Base-by-base conservation (phyloP, 2,113 vertebrate genomes). In the Tyrannus savana region DNA sequence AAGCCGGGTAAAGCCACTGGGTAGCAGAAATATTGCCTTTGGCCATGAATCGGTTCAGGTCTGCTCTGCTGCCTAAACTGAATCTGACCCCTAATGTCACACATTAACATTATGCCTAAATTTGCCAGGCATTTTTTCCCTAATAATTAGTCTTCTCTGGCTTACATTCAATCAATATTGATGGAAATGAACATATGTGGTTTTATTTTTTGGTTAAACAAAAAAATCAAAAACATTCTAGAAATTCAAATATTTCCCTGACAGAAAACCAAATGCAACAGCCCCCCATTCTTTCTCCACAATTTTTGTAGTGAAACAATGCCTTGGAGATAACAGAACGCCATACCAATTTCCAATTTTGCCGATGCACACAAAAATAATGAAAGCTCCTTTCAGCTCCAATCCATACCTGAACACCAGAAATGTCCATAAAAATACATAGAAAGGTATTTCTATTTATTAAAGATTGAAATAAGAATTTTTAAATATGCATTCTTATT, bases 201-300 rank as follows among this genome's bases (percentile, higher is more conserved):
- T 7, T 77, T 47, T 56, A 69, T 62, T 84, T 77, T 82, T 77
- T 42, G 5, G 10, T 66, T 47, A 33, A 66, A 72, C 0, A 3
- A 86, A 89, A 86, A 86, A 52, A 23, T 39, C 2, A 72, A 68
- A 73, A 88, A 19, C 2, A 27, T 37, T 76, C 9, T 6, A 53
- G 22, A 23, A 86, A 76, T 69, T 39, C 4, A 69, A 62, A 15
- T 22, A 55, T 68, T 87, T 85, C 9, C 18, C 42, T 53, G 30
- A 63, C 4, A 80, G 14, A 64, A 94, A 87, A 73, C 3, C 4
- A 72, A 86, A 50, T 67, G 3, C 12, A 77, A 60, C 24, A 66
- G 2, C 5, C 39, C 15, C 9, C 4, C 2, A 3, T 81, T 83
- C 3, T 76, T 84, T 24, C 19, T 62, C 4, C 3, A 4, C 2